Evolutionary conservation across 2,888 invertebrate genomes (phyloP).

Genomic region (Tetropium fuscum): DNA sequence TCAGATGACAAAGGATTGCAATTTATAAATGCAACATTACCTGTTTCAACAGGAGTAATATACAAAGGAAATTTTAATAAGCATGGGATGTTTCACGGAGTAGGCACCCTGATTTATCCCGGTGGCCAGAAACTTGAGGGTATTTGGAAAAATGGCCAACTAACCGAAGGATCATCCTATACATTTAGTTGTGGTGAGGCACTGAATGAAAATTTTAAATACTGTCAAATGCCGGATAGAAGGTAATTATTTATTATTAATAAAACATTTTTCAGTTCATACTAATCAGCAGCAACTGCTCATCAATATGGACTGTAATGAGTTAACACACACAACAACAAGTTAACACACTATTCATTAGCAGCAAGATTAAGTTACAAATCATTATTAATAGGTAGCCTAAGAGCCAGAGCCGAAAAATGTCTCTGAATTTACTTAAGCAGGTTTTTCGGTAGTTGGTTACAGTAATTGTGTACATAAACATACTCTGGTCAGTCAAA

Average conservation of each 20-base stretch:
- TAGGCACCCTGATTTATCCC: conserved; percentile 44
- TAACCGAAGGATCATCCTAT: conserved; percentile 23
- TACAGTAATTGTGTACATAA: no score
- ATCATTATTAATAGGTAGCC: no score
- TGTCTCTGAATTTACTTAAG: no score
- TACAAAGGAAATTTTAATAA: conserved; percentile 46
- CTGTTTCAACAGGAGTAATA: conserved; percentile 34
- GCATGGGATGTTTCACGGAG: conserved; percentile 43
- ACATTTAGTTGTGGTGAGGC: conserved; percentile 25
- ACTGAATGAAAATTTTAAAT: conserved; percentile 30
- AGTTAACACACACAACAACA: no score
- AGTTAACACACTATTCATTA: not conserved
- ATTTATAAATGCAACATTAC: not conserved
- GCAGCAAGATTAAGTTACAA: no score
- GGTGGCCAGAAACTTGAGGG: conserved; percentile 42
- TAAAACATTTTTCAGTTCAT: not conserved
- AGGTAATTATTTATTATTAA: conserved; percentile 22
- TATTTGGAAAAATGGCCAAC: conserved; percentile 42
- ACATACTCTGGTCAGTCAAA: no score
- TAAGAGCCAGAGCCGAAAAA: no score
- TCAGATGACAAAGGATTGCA: not conserved
- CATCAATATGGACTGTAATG: no score
- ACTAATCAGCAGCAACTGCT: no score
- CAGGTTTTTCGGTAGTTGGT: no score
- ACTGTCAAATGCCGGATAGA: conserved; percentile 41